phyloP scores from a whole-genome alignment of 2,797 vertebrate genomes.

The Euthynnus affinis region DNA sequence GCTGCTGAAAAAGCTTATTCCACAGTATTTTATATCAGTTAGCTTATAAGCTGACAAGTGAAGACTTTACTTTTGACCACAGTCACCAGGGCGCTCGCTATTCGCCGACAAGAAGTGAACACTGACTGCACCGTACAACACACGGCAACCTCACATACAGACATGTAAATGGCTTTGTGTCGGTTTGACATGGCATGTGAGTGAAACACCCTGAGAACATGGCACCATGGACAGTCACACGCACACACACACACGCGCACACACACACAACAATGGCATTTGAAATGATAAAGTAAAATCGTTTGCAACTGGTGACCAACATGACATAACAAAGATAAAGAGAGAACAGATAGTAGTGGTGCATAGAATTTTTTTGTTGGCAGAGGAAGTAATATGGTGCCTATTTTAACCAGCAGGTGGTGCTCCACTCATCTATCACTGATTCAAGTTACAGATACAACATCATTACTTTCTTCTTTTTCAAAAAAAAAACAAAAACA shows the following conservation, averaged over 20 bases:
- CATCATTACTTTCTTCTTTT: neutral
- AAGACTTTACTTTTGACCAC: conserved; percentile 28
- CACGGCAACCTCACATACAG: conserved; percentile 32
- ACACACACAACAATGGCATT: conserved; percentile 29
- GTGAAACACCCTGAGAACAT: conserved; percentile 74
- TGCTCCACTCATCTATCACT: conserved; percentile 41
- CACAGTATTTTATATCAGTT: conserved; percentile 56
- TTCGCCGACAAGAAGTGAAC: conserved; percentile 49
- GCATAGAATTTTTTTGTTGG: conserved; percentile 30
- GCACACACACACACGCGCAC: conserved; percentile 12
- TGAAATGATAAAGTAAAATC: conserved; percentile 11
- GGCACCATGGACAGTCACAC: conserved; percentile 52
- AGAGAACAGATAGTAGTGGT: conserved; percentile 31
- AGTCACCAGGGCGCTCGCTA: conserved; percentile 13
- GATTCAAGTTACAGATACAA: conserved; percentile 7
- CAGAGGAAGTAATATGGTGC: conserved; percentile 13
- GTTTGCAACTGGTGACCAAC: neutral
- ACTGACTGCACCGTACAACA: conserved; percentile 43
- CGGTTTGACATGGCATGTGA: conserved; percentile 25
- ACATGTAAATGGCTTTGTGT: conserved; percentile 41
- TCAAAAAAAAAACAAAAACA: conserved; percentile 22
- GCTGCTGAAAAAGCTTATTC: conserved; percentile 51
- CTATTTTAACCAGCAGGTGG: conserved; percentile 65
- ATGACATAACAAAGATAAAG: conserved; percentile 8
- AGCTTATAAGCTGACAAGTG: conserved; percentile 66